Evolutionary conservation across 2,113 vertebrate genomes (phyloP).

Genomic region (Ammodytes marinus): DNA sequence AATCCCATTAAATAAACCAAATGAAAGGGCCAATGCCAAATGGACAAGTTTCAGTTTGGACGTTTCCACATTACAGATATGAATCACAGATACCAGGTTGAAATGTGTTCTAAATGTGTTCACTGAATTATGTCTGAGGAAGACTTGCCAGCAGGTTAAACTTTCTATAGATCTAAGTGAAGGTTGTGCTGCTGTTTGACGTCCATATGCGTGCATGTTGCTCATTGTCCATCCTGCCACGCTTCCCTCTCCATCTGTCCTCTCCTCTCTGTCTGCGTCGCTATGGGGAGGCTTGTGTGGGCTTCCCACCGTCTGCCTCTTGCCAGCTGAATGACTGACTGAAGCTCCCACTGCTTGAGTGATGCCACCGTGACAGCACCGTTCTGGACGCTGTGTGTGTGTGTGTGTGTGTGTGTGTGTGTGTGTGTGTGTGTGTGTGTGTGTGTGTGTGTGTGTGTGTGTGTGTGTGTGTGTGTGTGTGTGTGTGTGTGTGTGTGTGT

Average conservation of each 20-base stretch:
- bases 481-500: neutral
- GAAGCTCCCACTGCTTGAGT: constrained; percentile 52
- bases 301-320: constrained; percentile 54
- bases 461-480: neutral
- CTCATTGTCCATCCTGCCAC: constrained; percentile 30
- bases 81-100: neutral
- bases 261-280: constrained; percentile 10
- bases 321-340: constrained; percentile 48
- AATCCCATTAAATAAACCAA: neutral
- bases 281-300: constrained; percentile 40
- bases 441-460: neutral
- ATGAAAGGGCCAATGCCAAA: neutral
- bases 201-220: constrained; percentile 32
- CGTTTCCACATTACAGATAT: neutral
- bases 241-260: constrained; percentile 40
- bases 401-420: neutral
- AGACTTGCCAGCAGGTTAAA: neutral
- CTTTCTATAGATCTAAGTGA: neutral
- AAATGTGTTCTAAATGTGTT: neutral
- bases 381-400: constrained; percentile 29
- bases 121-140: neutral
- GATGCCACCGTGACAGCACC: constrained; percentile 55
- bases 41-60: neutral
- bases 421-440: neutral
- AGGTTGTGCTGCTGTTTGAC: constrained; percentile 15